Conservation (phyloP, 2,888 invertebrate species). For the Pseudococcus jackbeardsleyi region DNA sequence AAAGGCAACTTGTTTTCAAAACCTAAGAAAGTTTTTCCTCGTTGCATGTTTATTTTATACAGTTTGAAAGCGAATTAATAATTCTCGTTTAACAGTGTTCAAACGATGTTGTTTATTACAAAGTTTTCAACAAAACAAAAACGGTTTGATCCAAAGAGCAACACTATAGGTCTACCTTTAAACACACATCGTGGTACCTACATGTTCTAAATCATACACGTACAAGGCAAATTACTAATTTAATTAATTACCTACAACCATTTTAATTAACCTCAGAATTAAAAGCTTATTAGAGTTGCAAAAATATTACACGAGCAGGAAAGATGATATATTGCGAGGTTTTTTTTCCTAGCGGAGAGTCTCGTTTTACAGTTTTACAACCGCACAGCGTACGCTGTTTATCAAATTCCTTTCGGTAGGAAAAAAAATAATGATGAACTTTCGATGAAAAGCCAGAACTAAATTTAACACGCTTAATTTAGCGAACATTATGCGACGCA, state of each 20-base stretch:
- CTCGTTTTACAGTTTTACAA: neutral
- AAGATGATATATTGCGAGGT: neutral
- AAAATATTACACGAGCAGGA: neutral
- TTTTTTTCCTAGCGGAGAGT: neutral
- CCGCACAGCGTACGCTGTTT: neutral
- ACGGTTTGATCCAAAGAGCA: neutral
- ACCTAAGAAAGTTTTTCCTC: neutral
- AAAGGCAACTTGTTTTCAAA: neutral
- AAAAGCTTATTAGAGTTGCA: neutral
- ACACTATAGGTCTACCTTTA: neutral
- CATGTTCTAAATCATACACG: neutral
- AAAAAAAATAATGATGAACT: conserved; percentile 6
- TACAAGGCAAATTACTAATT: neutral
- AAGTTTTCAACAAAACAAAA: conserved; percentile 15
- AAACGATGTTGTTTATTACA: conserved; percentile 29
- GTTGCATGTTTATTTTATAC: neutral
- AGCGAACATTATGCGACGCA: neutral
- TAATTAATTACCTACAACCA: neutral
- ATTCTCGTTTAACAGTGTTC: neutral
- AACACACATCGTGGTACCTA: neutral
- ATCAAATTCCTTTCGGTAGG: neutral
- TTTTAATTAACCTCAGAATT: conserved; percentile 23
- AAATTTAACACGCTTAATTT: conserved; percentile 15
- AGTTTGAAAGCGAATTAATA: conserved; percentile 3
- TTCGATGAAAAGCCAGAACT: conserved; percentile 13